Evolutionary conservation across 2,113 vertebrate species (phyloP).

Genomic region (Nothobranchius furzeri): DNA sequence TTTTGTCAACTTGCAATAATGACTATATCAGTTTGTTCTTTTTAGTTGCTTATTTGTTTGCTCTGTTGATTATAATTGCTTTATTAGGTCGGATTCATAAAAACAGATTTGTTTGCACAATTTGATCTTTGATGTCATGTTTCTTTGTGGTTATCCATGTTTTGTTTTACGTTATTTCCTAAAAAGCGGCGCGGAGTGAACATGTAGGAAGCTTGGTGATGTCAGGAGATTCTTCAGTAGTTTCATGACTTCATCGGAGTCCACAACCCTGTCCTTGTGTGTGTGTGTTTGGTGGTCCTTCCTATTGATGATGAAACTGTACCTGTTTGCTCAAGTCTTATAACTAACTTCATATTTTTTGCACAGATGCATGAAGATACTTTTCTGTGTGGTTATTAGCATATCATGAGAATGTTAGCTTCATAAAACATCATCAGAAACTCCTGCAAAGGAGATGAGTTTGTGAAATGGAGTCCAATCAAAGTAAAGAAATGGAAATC

Average conservation of each 20-base stretch:
- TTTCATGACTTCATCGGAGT: background rate
- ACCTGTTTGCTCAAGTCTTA: background rate
- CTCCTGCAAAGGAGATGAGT: background rate
- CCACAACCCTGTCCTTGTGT: background rate
- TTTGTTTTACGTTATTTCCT: too few relatives aligned
- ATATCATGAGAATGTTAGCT: too few relatives aligned
- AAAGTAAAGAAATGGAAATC: background rate
- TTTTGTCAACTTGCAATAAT: too few relatives aligned
- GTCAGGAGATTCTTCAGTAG: background rate
- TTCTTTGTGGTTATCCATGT: too few relatives aligned
- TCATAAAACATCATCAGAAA: background rate
- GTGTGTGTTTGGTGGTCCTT: background rate
- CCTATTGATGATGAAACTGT: background rate
- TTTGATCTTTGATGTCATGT: too few relatives aligned
- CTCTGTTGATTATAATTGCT: too few relatives aligned
- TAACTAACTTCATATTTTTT: background rate
- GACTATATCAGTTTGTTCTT: too few relatives aligned
- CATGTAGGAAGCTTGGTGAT: background rate
- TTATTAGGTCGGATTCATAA: too few relatives aligned
- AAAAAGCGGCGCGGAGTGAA: too few relatives aligned
- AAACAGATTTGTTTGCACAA: too few relatives aligned
- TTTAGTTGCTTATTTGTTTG: too few relatives aligned
- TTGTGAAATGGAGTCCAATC: background rate
- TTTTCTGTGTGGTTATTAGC: background rate
- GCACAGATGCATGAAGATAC: background rate